These are phyloP conservation scores for Minunthozetes semirufus DNA, from an alignment of 2,888 invertebrate genomes.

Conservation along the genomic window DNA sequence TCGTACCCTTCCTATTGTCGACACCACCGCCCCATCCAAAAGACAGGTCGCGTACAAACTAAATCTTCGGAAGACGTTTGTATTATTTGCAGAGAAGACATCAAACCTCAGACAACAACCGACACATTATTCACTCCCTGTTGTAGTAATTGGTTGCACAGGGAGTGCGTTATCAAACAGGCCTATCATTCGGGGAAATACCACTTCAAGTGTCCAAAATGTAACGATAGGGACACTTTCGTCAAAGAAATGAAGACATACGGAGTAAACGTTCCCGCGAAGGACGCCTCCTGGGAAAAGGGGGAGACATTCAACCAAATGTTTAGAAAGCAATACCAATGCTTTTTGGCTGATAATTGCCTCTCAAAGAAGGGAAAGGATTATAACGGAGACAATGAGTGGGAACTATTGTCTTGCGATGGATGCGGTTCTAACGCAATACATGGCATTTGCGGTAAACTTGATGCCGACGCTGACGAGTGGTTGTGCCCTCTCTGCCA, in stretches of 20 bases:
- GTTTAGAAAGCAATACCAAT: background rate
- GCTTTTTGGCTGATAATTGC: conserved; percentile 22
- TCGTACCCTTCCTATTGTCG: conserved; percentile 29
- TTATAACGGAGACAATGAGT: conserved; percentile 31
- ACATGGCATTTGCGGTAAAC: conserved; percentile 5
- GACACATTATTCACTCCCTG: conserved; percentile 15
- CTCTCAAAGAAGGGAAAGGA: conserved; percentile 11
- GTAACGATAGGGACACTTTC: conserved; percentile 12
- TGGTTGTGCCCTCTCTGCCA: conserved; percentile 31
- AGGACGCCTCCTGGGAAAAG: conserved; percentile 27
- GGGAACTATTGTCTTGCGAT: conserved; percentile 34
- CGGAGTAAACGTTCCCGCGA: conserved; percentile 22
- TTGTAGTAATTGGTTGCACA: conserved; percentile 27
- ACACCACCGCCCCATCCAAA: conserved; percentile 22
- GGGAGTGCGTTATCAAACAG: conserved; percentile 27
- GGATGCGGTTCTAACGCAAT: conserved; percentile 30
- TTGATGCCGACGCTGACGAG: background rate
- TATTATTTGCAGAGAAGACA: conserved; percentile 16
- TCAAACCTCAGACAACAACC: too few species aligned
- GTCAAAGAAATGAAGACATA: conserved; percentile 2
- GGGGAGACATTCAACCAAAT: background rate
- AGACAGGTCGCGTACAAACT: background rate
- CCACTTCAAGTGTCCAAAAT: conserved; percentile 34
- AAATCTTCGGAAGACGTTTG: conserved; percentile 10
- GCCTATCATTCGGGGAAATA: conserved; percentile 28